Conservation (phyloP, 1,140 invertebrate species). For the Alviniconcha marisindica region DNA sequence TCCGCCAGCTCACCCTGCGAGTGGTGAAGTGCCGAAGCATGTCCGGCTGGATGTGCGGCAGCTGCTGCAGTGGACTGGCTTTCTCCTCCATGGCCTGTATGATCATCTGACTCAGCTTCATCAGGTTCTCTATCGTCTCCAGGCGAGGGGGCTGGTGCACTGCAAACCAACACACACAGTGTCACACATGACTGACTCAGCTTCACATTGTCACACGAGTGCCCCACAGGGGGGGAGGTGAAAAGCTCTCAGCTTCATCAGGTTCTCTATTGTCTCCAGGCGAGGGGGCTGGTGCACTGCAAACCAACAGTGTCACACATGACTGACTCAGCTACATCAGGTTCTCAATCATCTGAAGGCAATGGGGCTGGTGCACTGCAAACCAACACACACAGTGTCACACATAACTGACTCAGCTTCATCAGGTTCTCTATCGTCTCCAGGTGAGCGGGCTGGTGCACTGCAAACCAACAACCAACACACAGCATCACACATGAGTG, state of each 20-base stretch:
- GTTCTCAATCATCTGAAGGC: conserved; percentile 97
- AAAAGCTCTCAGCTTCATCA: conserved; percentile 98
- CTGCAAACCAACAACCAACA: too few species aligned
- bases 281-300: conserved; percentile 83
- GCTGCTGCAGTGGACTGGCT: conserved; percentile 94
- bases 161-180: conserved; percentile 22
- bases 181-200: too few species aligned
- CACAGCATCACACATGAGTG: too few species aligned
- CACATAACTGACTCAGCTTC: too few species aligned
- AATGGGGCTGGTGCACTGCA: conserved; percentile 83
- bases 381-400: neutral
- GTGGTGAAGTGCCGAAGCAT: conserved; percentile 93
- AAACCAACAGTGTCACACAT: too few species aligned
- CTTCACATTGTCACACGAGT: too few species aligned
- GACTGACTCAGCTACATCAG: conserved; percentile 97
- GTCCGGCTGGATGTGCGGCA: conserved; percentile 97
- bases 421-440: conserved; percentile 98
- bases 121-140: conserved; percentile 97
- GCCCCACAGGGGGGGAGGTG: too few species aligned
- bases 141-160: conserved; percentile 87
- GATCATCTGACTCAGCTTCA: conserved; percentile 97
- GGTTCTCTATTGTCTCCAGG: conserved; percentile 97
- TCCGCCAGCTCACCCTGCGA: conserved; percentile 86
- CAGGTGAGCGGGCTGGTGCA: conserved; percentile 87
- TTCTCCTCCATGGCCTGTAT: conserved; percentile 97